Conservation (phyloP, 2,888 invertebrate genomes). For the Perithous albicinctus region DNA sequence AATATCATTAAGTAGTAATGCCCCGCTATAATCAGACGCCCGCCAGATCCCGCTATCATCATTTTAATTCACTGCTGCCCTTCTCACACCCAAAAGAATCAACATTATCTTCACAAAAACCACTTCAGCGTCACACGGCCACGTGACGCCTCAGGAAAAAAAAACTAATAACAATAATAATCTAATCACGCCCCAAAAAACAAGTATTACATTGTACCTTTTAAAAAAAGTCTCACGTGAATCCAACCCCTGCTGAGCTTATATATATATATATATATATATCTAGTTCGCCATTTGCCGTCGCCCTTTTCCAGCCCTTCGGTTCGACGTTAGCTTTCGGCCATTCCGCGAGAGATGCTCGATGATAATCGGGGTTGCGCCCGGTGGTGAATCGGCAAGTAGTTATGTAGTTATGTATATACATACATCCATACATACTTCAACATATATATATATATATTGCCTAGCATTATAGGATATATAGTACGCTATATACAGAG, state of each 20-base stretch:
- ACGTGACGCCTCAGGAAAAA: neutral
- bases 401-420: slow-evolving; percentile 67
- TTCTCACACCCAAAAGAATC: neutral
- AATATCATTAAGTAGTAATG: no score
- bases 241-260: neutral
- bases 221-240: neutral
- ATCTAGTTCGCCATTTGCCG: slow-evolving; percentile 35
- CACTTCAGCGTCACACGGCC: neutral
- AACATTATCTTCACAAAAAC: neutral
- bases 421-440: slow-evolving; percentile 39
- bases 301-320: slow-evolving; percentile 63
- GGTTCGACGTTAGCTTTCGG: slow-evolving; percentile 71
- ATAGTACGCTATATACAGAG: slow-evolving; percentile 51
- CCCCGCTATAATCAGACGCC: no score
- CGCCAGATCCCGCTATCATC: no score
- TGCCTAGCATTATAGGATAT: slow-evolving; percentile 12
- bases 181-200: neutral
- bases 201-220: neutral
- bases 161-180: neutral
- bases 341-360: slow-evolving; percentile 79
- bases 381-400: slow-evolving; percentile 76
- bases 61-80: neutral
- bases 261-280: no score
- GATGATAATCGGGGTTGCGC: slow-evolving; percentile 82
- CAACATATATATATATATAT: slow-evolving; percentile 44